Percentiles rank a stretch among this genome's conserved stretches.
Conservation (phyloP, 2,888 invertebrate species). For the Aproaerema taeniolella region DNA sequence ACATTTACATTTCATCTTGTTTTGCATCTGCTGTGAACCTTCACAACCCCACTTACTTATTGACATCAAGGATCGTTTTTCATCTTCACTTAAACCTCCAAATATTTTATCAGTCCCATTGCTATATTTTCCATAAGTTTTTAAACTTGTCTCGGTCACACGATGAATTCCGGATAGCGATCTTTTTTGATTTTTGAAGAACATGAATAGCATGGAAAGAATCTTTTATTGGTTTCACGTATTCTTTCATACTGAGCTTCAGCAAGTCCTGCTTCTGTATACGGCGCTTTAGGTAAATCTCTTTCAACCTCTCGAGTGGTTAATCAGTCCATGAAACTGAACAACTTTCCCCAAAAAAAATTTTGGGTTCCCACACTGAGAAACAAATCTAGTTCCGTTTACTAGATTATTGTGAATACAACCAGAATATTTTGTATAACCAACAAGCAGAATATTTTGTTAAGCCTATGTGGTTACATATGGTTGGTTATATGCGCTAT, state of each 20-base stretch:
- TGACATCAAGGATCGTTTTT: too few species aligned
- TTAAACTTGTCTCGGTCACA: constrained; percentile 17
- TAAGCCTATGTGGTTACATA: too few species aligned
- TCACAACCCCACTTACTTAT: constrained; percentile 13
- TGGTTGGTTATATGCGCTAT: too few species aligned
- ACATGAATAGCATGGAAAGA: constrained; percentile 16
- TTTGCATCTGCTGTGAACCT: constrained; percentile 11
- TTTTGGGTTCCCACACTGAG: too few species aligned
- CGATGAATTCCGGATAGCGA: constrained; percentile 18
- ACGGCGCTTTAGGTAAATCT: too few species aligned
- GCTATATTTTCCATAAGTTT: constrained; percentile 15
- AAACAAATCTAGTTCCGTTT: too few species aligned
- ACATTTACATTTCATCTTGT: constrained; percentile 4
- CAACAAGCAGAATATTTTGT: too few species aligned
- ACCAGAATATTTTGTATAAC: too few species aligned
- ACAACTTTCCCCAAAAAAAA: too few species aligned
- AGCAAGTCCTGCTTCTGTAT: constrained; percentile 15
- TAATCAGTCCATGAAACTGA: too few species aligned
- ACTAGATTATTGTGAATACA: too few species aligned
- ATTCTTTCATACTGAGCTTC: constrained; percentile 14
- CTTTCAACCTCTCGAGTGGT: too few species aligned
- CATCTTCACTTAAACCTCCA: constrained; percentile 4
- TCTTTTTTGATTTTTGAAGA: constrained; percentile 16
- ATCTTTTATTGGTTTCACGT: constrained; percentile 15
- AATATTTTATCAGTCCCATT: constrained; percentile 3